Percentiles rank a stretch among this genome's conserved stretches.
These are phyloP conservation scores for Atrina japonica DNA, from an alignment of 2,888 invertebrate genomes.

Conservation along the genomic window DNA sequence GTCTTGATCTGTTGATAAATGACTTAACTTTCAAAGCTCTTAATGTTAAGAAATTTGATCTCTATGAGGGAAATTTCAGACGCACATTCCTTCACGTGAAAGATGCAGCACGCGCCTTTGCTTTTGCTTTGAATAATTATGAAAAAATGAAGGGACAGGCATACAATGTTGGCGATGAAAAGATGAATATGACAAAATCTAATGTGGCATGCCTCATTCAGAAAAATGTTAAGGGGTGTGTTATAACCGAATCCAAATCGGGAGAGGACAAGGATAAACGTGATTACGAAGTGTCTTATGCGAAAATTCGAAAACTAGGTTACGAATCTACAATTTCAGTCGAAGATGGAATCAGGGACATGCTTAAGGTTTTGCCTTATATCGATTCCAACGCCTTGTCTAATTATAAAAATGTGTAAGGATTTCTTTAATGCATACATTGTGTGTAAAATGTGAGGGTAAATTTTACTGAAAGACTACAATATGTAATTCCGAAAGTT, in stretches of 20 bases:
- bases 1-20: conserved; percentile 79
- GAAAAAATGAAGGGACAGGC: conserved; percentile 75
- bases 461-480: too few relatives aligned
- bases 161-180: conserved; percentile 80
- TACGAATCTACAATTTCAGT: conserved; percentile 74
- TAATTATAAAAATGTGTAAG: conserved; percentile 67
- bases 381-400: conserved; percentile 54
- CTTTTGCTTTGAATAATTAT: conserved; percentile 76
- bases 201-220: conserved; percentile 75
- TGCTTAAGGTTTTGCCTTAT: conserved; percentile 75
- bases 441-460: too few relatives aligned
- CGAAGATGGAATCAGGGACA: conserved; percentile 75
- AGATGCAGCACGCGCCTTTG: conserved; percentile 78
- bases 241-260: conserved; percentile 65
- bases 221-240: conserved; percentile 68
- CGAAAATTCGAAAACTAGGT: conserved; percentile 75
- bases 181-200: conserved; percentile 79
- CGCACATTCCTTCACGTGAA: conserved; percentile 79
- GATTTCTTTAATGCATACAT: too few relatives aligned
- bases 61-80: conserved; percentile 78
- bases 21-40: conserved; percentile 77
- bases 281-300: conserved; percentile 80
- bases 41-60: conserved; percentile 71
- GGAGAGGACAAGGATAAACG: conserved; percentile 80
- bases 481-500: too few relatives aligned